These are phyloP conservation scores for Triplophysa dalaica DNA, from an alignment of 2,113 vertebrate species.

Conservation along the genomic window DNA sequence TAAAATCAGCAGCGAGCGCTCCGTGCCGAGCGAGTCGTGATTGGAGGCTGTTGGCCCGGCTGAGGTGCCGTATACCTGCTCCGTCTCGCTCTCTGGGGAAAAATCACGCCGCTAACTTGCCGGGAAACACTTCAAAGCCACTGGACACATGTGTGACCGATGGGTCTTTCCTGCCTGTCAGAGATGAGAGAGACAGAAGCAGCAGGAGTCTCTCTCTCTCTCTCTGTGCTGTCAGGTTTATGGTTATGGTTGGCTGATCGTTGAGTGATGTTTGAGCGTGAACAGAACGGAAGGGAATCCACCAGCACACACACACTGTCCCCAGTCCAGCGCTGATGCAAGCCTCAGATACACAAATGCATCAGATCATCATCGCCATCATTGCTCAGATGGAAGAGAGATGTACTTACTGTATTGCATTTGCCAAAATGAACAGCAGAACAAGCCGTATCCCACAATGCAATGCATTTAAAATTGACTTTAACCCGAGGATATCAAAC, in stretches of 20 bases:
- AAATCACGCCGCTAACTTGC: slow-evolving; percentile 59
- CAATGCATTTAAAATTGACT: not conserved
- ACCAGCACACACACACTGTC: slow-evolving; percentile 14
- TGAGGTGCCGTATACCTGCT: slow-evolving; percentile 45
- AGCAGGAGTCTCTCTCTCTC: slow-evolving; percentile 36
- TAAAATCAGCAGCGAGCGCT: not conserved
- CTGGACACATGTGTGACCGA: slow-evolving; percentile 71
- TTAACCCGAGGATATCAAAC: not conserved
- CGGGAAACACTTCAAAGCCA: slow-evolving; percentile 70
- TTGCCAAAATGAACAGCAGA: too few relatives aligned
- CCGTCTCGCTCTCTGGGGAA: slow-evolving; percentile 28
- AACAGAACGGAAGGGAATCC: slow-evolving; percentile 42
- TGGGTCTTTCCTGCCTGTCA: slow-evolving; percentile 63
- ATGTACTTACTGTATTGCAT: not conserved
- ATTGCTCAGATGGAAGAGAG: not conserved
- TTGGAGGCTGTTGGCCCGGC: slow-evolving; percentile 37
- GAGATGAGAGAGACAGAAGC: slow-evolving; percentile 36
- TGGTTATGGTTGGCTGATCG: slow-evolving; percentile 49
- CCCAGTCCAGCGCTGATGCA: not conserved
- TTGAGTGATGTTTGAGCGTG: slow-evolving; percentile 39
- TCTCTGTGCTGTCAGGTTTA: slow-evolving; percentile 45
- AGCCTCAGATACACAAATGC: not conserved
- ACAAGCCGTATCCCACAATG: too few relatives aligned
- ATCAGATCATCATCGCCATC: slow-evolving; percentile 3
- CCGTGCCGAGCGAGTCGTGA: slow-evolving; percentile 23